Evolutionary conservation across 2,888 invertebrate genomes (phyloP).

Genomic region (Camponotus fellah): DNA sequence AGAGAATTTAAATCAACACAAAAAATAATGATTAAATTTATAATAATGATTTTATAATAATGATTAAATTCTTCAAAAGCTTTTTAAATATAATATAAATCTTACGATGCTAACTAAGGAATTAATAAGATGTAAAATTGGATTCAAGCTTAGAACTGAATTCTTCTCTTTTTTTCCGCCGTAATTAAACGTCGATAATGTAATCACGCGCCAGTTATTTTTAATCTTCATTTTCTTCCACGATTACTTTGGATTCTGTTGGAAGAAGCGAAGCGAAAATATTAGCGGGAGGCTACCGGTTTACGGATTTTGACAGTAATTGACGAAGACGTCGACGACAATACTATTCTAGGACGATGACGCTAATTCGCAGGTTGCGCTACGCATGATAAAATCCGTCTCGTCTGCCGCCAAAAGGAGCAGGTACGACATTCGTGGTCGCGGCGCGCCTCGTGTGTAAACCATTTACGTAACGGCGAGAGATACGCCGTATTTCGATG

Average conservation of each 20-base stretch:
- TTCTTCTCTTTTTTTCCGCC: neutral
- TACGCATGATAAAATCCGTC: conserved; percentile 57
- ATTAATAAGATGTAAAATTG: neutral
- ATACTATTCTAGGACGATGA: neutral
- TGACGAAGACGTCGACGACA: neutral
- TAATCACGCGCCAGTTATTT: conserved; percentile 56
- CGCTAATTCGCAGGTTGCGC: neutral
- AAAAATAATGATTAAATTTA: neutral
- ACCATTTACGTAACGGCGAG: conserved; percentile 82
- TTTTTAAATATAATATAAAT: neutral
- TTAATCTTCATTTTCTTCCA: neutral
- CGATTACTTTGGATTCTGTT: conserved; percentile 13
- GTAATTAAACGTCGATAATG: conserved; percentile 47
- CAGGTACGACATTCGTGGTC: conserved; percentile 38
- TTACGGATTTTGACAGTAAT: conserved; percentile 46
- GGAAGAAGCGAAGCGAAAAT: conserved; percentile 34
- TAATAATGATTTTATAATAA: neutral
- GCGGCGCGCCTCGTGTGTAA: conserved; percentile 72
- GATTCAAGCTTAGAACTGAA: neutral
- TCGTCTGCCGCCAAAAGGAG: conserved; percentile 56
- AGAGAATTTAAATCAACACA: neutral
- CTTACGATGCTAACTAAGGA: neutral
- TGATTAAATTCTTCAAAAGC: neutral
- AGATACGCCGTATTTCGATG: conserved; percentile 84
- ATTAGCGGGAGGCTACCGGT: conserved; percentile 23